Evolutionary conservation across 2,113 vertebrate genomes (phyloP).

Genomic region (Lepidothrix coronata): DNA sequence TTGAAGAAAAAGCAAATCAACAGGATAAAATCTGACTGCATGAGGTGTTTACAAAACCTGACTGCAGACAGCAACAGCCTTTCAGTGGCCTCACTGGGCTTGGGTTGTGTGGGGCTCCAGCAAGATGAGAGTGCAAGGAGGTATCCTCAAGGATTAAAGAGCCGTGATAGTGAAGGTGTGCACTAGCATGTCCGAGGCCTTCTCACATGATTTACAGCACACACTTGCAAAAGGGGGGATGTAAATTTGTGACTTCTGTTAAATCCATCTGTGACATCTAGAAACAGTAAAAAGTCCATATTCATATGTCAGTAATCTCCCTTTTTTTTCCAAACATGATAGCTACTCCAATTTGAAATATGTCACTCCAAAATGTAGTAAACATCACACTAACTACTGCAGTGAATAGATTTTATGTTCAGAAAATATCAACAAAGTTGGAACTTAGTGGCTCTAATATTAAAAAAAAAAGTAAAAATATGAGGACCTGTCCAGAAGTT

Average conservation of each 20-base stretch:
- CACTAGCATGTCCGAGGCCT: rapidly evolving
- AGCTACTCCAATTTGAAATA: not conserved
- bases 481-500: not conserved
- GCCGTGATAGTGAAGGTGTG: not conserved
- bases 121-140: not conserved
- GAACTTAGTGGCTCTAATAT: not conserved
- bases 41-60: not conserved
- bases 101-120: not conserved
- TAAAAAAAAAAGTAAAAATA: not conserved
- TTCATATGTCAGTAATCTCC: not conserved
- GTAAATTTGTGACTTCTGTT: not conserved
- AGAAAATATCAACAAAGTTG: not conserved
- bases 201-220: not conserved
- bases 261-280: not conserved
- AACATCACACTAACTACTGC: not conserved
- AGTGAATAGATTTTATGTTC: not conserved
- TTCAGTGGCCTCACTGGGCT: not conserved
- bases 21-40: not conserved
- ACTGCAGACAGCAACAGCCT: not conserved
- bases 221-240: not conserved
- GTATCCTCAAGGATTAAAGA: not conserved
- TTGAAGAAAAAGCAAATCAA: not conserved
- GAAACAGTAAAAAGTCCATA: not conserved
- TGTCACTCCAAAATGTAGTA: not conserved
- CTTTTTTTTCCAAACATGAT: not conserved